A percentile compares a stretch with the other conserved stretches of the same genome.
phyloP scores from a whole-genome alignment of 2,113 vertebrate species.

The Chloroceryle aenea region DNA sequence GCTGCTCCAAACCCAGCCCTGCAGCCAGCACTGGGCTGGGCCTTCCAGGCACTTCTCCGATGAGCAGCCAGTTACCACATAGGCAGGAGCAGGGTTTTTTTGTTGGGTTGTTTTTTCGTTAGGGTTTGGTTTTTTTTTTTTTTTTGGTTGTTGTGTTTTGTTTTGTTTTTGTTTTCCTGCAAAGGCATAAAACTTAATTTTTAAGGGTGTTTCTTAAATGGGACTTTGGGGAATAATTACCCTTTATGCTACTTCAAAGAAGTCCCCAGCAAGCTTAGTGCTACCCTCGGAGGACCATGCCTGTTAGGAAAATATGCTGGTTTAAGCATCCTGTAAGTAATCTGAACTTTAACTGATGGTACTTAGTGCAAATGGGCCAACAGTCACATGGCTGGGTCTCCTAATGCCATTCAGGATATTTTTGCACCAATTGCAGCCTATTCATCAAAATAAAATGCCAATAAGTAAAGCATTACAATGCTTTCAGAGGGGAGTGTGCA shows the following conservation, averaged over 20 bases:
- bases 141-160: not conserved
- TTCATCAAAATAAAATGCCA: constrained; percentile 62
- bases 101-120: not conserved
- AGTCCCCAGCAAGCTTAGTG: not conserved
- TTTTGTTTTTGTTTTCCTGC: not conserved
- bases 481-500: constrained; percentile 19
- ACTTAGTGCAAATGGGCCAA: constrained; percentile 30
- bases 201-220: constrained; percentile 2
- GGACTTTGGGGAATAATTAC: constrained; percentile 5
- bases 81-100: not conserved
- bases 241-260: constrained; percentile 21
- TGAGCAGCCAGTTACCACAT: not conserved
- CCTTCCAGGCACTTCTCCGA: not conserved
- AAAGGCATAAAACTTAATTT: not conserved
- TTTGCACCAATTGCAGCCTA: constrained; percentile 44
- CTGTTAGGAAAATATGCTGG: constrained; percentile 2
- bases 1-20: accelerated
- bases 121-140: not conserved
- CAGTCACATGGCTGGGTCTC: not conserved
- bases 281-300: not conserved
- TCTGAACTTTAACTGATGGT: constrained; percentile 12
- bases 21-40: not conserved
- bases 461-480: constrained; percentile 37
- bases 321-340: constrained; percentile 40
- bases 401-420: constrained; percentile 32